Conservation (phyloP, 2,888 invertebrate species). For the Himalopsyche kuldschensis region DNA sequence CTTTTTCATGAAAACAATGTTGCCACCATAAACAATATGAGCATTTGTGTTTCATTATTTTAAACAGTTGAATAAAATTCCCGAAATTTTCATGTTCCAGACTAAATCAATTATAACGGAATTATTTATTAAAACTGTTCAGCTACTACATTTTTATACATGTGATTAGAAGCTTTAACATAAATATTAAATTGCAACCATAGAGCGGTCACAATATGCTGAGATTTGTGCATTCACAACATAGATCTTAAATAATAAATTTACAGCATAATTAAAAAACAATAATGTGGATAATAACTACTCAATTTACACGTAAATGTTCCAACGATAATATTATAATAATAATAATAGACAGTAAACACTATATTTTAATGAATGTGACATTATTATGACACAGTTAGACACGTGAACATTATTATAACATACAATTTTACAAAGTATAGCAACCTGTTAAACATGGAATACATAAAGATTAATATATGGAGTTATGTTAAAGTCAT, state of each 20-base stretch:
- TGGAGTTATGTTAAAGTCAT: not conserved
- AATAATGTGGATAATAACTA: constrained; percentile 12
- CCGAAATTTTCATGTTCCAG: not conserved
- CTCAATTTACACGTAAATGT: constrained; percentile 24
- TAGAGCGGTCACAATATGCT: not conserved
- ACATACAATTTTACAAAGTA: constrained; percentile 9
- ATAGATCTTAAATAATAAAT: constrained; percentile 9
- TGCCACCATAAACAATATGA: too few species aligned
- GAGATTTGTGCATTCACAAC: constrained; percentile 22
- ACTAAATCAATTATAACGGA: not conserved
- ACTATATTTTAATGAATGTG: not conserved
- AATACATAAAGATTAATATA: not conserved
- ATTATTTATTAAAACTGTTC: not conserved
- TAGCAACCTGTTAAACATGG: not conserved
- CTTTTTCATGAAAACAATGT: too few species aligned
- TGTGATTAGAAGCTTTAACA: not conserved
- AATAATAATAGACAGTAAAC: constrained; percentile 5
- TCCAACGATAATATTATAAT: constrained; percentile 15
- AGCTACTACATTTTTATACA: not conserved
- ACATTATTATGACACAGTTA: constrained; percentile 5
- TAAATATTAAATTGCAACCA: not conserved
- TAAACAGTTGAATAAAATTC: too few species aligned
- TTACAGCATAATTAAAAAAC: not conserved
- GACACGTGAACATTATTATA: constrained; percentile 14
- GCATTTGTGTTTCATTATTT: too few species aligned